Evolutionary conservation across 2,113 vertebrate genomes (phyloP).

Genomic region (Dromaius novaehollandiae): DNA sequence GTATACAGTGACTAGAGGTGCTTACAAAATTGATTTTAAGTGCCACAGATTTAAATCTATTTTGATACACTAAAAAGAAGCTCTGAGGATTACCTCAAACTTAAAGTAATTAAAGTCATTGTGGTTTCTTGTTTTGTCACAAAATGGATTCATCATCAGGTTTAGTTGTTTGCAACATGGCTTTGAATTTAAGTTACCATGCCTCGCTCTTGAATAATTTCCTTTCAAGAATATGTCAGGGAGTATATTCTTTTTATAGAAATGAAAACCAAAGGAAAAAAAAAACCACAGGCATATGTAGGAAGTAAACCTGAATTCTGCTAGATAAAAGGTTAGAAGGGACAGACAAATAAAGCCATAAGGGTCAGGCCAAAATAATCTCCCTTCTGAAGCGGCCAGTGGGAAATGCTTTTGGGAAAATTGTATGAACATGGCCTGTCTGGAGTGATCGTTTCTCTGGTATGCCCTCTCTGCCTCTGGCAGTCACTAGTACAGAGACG

Average conservation of each 20-base stretch:
- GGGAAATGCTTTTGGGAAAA: background rate
- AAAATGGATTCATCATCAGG: fast-evolving
- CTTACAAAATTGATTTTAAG: background rate
- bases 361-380: background rate
- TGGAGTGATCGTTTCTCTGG: background rate
- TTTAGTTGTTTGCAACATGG: background rate
- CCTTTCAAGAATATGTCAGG: background rate
- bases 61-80: background rate
- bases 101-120: background rate
- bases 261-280: background rate
- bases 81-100: background rate
- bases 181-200: background rate
- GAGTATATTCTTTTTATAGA: background rate
- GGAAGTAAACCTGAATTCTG: background rate
- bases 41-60: background rate
- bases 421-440: background rate
- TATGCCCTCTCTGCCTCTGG: background rate
- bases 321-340: background rate
- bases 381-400: fast-evolving
- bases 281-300: background rate
- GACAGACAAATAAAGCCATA: background rate
- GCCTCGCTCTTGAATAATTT: background rate
- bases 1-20: background rate
- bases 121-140: background rate
- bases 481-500: background rate